These are phyloP conservation scores for Pyrgus malvae DNA, from an alignment of 2,888 invertebrate genomes.

Conservation along the genomic window DNA sequence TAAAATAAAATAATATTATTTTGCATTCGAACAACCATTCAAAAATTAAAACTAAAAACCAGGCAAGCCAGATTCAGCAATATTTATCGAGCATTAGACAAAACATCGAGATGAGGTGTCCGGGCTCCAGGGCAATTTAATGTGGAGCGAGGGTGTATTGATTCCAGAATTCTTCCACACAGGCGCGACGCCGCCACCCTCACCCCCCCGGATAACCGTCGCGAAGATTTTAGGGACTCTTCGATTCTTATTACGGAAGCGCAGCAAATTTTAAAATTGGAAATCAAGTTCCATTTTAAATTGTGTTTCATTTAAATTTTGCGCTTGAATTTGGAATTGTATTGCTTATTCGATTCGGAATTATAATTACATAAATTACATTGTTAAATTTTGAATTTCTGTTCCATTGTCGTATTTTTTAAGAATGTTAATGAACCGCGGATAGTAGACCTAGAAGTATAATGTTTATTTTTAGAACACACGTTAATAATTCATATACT, in stretches of 20 bases:
- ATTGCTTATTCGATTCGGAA: no score
- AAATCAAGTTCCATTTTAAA: background rate
- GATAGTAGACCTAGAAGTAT: no score
- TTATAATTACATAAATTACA: background rate
- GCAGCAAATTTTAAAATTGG: slow-evolving; percentile 13
- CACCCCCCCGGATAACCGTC: slow-evolving; percentile 56
- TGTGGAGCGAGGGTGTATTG: slow-evolving; percentile 67
- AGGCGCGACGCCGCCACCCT: slow-evolving; percentile 58
- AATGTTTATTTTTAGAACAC: no score
- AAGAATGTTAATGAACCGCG: no score
- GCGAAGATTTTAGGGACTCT: slow-evolving; percentile 56
- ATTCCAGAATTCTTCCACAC: slow-evolving; percentile 81
- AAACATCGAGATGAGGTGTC: slow-evolving; percentile 26
- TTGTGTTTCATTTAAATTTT: background rate
- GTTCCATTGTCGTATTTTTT: no score
- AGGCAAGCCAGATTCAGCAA: background rate
- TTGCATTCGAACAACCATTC: no score
- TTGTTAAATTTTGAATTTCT: no score
- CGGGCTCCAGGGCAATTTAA: slow-evolving; percentile 57
- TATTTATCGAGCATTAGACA: slow-evolving; percentile 11
- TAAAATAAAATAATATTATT: no score
- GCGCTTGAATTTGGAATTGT: background rate
- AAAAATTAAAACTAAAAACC: background rate
- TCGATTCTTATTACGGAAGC: slow-evolving; percentile 24
- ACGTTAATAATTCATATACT: no score